Evolutionary conservation across 2,797 vertebrate genomes (phyloP), one percentile per base, ranked within the genome.

Genomic region (Vespertilio murinus): DNA sequence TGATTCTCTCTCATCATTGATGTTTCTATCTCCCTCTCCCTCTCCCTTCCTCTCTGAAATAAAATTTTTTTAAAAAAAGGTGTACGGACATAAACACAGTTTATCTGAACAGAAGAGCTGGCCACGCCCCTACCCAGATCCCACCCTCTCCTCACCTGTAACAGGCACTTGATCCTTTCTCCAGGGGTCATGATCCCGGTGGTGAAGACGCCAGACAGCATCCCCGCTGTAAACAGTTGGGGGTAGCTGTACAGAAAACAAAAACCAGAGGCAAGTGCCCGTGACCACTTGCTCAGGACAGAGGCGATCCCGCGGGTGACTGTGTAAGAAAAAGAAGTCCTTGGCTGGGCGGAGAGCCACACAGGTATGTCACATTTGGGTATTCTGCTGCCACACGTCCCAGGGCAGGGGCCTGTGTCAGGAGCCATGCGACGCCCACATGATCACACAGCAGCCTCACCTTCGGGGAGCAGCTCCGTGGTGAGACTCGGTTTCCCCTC

Each of bases 111-210:
- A 28, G 65, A 20, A 83, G 86, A 85, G 33, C 54, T 20, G n/a
- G 45, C 25, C 2, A 1, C 28, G 8, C 42, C 56, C 73, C 16
- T 9, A 35, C 49, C 52, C 90, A 42, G 54, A 69, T 23, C 82
- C 94, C 52, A 30, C 18, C 20, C 98, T 98, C 96, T 99, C 99
- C 99, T 98, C 96, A 99, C 99, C 99, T 99, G 99, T 84, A 99
- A 98, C 90, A 99, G 99, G 97, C 99, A 99, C 98, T 99, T 99
- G 98, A 99, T 99, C 83, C 99, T 98, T 97, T 99, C 99, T 97
- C 99, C 99, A 12, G 99, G 99, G 96, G 99, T 98, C 99, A 99
- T 99, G 97, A 99, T 99, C 92, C 96, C 99, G 0, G 99, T 99
- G 25, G 99, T 99, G 97, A 99, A 99, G 61, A 99, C 98, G 11